A percentile compares a stretch with the other conserved stretches of the same genome.
Evolutionary conservation across 30 jellyfish, hydroid and myxozoan species (phyloP).

Genomic region (Rhopilema esculentum): DNA sequence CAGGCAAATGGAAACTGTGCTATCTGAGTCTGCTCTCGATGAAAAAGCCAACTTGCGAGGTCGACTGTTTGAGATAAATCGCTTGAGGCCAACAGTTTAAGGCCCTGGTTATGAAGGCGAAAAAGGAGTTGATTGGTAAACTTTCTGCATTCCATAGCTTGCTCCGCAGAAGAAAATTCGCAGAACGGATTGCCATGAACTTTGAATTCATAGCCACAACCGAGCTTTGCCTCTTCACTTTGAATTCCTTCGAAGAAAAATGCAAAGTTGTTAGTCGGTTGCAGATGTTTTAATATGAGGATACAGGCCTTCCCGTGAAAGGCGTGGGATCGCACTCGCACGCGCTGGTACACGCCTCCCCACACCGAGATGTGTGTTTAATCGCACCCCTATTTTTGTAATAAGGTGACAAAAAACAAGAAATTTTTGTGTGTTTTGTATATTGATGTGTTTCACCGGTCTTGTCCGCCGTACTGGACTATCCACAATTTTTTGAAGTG

Average conservation of each 20-base stretch:
- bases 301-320: too few species aligned
- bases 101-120: constrained; percentile 63
- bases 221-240: constrained; percentile 34
- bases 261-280: background rate
- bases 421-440: too few species aligned
- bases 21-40: constrained; percentile 44
- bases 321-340: too few species aligned
- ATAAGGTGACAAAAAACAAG: too few species aligned
- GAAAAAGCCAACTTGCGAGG: constrained; percentile 68
- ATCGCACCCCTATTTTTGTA: too few species aligned
- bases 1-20: constrained; percentile 59
- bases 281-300: too few species aligned
- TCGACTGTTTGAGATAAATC: constrained; percentile 68
- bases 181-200: constrained; percentile 57
- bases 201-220: constrained; percentile 53
- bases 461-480: too few species aligned
- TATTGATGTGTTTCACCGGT: too few species aligned
- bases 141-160: constrained; percentile 37
- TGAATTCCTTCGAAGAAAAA: constrained; percentile 35
- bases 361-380: too few species aligned
- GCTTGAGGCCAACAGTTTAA: constrained; percentile 60
- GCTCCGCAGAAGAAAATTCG: constrained; percentile 12
- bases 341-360: too few species aligned
- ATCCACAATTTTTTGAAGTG: too few species aligned
- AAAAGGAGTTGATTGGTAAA: constrained; percentile 42